phyloP scores from a whole-genome alignment of 2,888 invertebrate genomes.

The Noctua janthina region DNA sequence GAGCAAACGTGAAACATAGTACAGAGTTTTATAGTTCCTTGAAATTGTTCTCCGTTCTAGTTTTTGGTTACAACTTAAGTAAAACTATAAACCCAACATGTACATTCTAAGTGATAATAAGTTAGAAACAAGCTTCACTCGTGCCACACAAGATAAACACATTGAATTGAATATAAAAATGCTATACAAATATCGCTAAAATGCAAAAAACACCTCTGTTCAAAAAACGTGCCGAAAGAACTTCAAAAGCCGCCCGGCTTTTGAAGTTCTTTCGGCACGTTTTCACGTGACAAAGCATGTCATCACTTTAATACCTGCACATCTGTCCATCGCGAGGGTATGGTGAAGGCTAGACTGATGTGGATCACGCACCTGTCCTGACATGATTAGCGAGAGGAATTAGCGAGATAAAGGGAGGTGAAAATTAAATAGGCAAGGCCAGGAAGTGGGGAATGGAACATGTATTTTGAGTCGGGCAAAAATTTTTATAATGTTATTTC shows the following conservation, averaged over 20 bases:
- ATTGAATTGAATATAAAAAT: background rate
- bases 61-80: background rate
- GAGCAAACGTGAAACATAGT: background rate
- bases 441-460: background rate
- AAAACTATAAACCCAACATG: background rate
- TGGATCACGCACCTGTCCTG: conserved; percentile 49
- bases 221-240: conserved; percentile 2
- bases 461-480: background rate
- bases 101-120: background rate
- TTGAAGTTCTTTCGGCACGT: too few relatives aligned
- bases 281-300: conserved; percentile 22
- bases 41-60: background rate
- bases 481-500: too few relatives aligned
- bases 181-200: too few relatives aligned
- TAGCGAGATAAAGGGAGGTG: background rate
- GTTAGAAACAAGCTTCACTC: background rate
- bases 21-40: background rate
- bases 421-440: background rate
- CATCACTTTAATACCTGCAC: conserved; percentile 37
- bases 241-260: background rate
- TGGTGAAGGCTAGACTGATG: conserved; percentile 16
- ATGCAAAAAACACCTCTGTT: background rate
- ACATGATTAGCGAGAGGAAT: conserved; percentile 19
- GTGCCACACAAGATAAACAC: background rate
- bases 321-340: conserved; percentile 5